Conservation (phyloP, 2,113 vertebrate species). For the Coryphaenoides rupestris region DNA sequence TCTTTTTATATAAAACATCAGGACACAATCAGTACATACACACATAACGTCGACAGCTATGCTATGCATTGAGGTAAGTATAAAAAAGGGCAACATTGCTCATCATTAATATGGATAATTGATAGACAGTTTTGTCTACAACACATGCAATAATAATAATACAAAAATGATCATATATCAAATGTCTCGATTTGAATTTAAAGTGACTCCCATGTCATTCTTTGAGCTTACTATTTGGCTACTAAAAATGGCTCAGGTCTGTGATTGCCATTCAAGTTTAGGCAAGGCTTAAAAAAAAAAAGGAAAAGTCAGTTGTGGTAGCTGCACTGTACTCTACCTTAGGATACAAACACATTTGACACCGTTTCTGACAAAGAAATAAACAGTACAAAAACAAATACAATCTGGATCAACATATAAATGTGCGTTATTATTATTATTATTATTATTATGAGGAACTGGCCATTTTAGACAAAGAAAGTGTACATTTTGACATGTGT, state of each 20-base stretch:
- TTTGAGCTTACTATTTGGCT: neutral
- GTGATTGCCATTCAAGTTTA: neutral
- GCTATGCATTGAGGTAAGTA: constrained; percentile 56
- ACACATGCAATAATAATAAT: neutral
- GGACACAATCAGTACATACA: constrained; percentile 33
- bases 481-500: neutral
- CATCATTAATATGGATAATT: constrained; percentile 28
- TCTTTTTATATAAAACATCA: constrained; percentile 42
- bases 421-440: neutral
- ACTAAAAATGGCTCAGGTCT: neutral
- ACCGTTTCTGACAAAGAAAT: constrained; percentile 29
- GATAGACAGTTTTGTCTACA: constrained; percentile 36
- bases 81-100: constrained; percentile 7
- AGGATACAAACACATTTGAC: neutral
- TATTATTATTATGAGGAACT: neutral
- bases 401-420: constrained; percentile 56
- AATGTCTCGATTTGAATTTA: neutral
- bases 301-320: neutral
- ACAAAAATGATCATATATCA: neutral
- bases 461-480: constrained; percentile 9
- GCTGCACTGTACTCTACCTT: constrained; percentile 7
- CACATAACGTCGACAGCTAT: constrained; percentile 46
- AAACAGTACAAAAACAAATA: constrained; percentile 33
- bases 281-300: constrained; percentile 4
- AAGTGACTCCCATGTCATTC: neutral